Conservation (phyloP, 2,888 invertebrate species). For the Latrodectus hesperus region DNA sequence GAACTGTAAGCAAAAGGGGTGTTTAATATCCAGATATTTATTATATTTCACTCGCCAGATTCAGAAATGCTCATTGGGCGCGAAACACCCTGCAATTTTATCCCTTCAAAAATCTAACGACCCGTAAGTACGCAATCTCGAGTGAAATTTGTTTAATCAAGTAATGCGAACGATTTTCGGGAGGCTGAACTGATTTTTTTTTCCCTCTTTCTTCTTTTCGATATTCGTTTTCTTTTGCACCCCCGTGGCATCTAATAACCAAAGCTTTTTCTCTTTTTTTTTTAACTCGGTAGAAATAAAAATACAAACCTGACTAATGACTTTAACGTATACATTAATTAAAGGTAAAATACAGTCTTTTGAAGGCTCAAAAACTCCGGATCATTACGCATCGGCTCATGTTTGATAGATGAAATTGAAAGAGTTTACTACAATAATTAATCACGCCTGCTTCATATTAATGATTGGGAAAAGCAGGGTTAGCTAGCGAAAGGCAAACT, state of each 20-base stretch:
- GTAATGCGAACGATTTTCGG: conserved; percentile 38
- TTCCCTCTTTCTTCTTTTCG: not conserved
- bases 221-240: not conserved
- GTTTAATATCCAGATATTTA: no score
- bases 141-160: conserved; percentile 47
- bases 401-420: conserved; percentile 48
- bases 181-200: not conserved
- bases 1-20: no score
- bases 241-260: not conserved
- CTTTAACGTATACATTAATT: conserved; percentile 58
- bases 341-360: conserved; percentile 44
- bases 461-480: conserved; percentile 5
- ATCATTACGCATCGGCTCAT: conserved; percentile 49
- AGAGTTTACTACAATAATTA: conserved; percentile 56
- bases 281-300: conserved; percentile 2
- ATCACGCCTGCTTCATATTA: conserved; percentile 50
- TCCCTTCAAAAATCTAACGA: conserved; percentile 40
- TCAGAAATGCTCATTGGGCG: no score
- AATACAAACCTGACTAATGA: conserved; percentile 48
- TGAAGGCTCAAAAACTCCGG: conserved; percentile 25
- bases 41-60: no score
- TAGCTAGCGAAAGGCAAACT: no score
- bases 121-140: conserved; percentile 33
- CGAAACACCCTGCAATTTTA: no score
- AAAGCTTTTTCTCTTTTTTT: conserved; percentile 4